These are phyloP conservation scores for Masticophis lateralis DNA, from an alignment of 2,797 vertebrate genomes.

Conservation along the genomic window DNA sequence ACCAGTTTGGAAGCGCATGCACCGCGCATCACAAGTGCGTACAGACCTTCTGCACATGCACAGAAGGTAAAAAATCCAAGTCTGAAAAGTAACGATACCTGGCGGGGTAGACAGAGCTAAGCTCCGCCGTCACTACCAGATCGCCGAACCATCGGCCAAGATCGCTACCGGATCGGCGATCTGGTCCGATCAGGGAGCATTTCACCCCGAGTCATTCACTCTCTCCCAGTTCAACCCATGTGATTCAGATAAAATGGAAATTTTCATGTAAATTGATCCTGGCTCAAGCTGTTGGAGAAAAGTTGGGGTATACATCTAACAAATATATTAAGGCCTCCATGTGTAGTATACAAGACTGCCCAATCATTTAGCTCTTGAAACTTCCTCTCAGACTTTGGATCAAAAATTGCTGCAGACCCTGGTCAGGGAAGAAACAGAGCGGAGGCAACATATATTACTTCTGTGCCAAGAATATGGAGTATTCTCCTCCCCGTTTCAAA, in stretches of 20 bases:
- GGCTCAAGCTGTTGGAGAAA: neutral
- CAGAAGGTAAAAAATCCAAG: too few species aligned
- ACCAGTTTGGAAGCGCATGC: too few species aligned
- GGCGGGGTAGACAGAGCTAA: too few species aligned
- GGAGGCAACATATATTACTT: slow-evolving; percentile 59
- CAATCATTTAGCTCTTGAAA: neutral
- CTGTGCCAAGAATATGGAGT: slow-evolving; percentile 66
- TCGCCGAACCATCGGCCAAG: too few species aligned
- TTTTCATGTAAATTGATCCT: neutral
- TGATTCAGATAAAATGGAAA: neutral
- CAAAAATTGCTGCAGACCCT: neutral
- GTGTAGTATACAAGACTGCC: neutral
- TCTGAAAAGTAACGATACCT: too few species aligned
- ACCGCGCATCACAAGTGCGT: too few species aligned
- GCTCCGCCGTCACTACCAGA: too few species aligned
- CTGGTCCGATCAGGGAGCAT: too few species aligned
- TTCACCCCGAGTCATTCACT: neutral
- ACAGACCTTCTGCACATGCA: too few species aligned
- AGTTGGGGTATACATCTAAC: neutral
- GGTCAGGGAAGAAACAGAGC: slow-evolving; percentile 19
- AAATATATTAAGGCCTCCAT: neutral
- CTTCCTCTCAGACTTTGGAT: neutral
- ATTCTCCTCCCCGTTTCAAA: slow-evolving; percentile 73
- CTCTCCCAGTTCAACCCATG: neutral
- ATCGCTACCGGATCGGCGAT: too few species aligned